Base-by-base conservation (phyloP, 2,888 invertebrate species). In the Calliphora vomitoria region DNA sequence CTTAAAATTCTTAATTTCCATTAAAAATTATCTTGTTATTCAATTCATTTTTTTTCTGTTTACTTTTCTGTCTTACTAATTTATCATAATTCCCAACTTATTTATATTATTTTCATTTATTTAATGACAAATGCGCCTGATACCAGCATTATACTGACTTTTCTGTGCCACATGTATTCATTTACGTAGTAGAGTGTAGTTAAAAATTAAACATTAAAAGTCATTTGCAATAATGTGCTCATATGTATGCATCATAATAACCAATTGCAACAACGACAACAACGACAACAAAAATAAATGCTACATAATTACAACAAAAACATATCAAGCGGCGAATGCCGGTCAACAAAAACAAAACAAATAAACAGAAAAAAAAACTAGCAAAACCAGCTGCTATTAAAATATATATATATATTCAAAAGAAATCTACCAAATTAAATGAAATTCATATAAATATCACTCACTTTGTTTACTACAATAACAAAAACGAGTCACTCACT, bases 361-460 rank as follows among this genome's bases (percentile, higher is more conserved):
- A 58, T 8, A n/a, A n/a, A n/a, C n/a, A n/a, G n/a, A n/a, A n/a
- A 35, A 66, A 68, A 75, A 82, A 87, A 85, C 85, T 87, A 82
- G 87, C 87, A 64, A 87, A 87, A 87, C 87, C 87, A 87, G 87
- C 87, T 87, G 87, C 85, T 85, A 87, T 85, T 87, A 79, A 87
- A 82, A 78, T 74, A 64, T 78, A 85, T 64, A 78, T 74, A 64
- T 78, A 85, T 64, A 82, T 85, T 71, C 69, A 71, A 85, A 85
- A 80, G 83, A 86, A 81, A 83, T 82, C 82, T 68, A 80, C 87
- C 79, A 85, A 84, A 88, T 85, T 87, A 88, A 88, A 87, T 88
- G 85, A 84, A 84, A 86, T 83, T 88, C 83, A 86, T 88, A 86
- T 80, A 86, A 86, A 84, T 88, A 89, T 85, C 88, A 84, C 72